A percentile compares a stretch with the other conserved stretches of the same genome.
Conservation (phyloP, 2,113 vertebrate species). For the Phylloscopus trochiloides region DNA sequence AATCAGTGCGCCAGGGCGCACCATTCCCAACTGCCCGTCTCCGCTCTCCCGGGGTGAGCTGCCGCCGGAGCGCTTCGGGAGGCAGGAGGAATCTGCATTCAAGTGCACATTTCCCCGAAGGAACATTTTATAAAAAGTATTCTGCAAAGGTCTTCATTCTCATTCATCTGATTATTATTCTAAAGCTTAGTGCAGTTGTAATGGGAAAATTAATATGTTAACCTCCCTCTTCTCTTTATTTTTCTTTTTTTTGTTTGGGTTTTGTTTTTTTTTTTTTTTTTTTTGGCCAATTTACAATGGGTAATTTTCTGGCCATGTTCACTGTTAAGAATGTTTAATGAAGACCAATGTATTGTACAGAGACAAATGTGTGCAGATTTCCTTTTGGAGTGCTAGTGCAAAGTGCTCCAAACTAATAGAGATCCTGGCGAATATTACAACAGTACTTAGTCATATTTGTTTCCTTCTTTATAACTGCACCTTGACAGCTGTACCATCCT, state of each 20-base stretch:
- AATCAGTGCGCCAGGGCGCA: neutral
- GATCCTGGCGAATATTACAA: conserved; percentile 43
- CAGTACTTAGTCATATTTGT: conserved; percentile 48
- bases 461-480: conserved; percentile 67
- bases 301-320: conserved; percentile 49
- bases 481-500: conserved; percentile 60
- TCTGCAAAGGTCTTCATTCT: conserved; percentile 38
- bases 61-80: conserved; percentile 55
- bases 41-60: conserved; percentile 49
- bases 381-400: conserved; percentile 61
- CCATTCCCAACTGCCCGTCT: neutral
- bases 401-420: conserved; percentile 58
- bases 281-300: conserved; percentile 45
- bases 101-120: conserved; percentile 49
- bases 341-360: conserved; percentile 67
- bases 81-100: conserved; percentile 64
- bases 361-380: conserved; percentile 53
- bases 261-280: too few relatives aligned
- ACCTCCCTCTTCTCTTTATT: neutral
- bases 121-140: conserved; percentile 51
- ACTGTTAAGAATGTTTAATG: conserved; percentile 58
- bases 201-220: conserved; percentile 62
- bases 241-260: neutral
- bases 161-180: conserved; percentile 43
- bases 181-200: conserved; percentile 58